Conservation (phyloP, 2,113 vertebrate genomes). For the Paradisaea rubra region DNA sequence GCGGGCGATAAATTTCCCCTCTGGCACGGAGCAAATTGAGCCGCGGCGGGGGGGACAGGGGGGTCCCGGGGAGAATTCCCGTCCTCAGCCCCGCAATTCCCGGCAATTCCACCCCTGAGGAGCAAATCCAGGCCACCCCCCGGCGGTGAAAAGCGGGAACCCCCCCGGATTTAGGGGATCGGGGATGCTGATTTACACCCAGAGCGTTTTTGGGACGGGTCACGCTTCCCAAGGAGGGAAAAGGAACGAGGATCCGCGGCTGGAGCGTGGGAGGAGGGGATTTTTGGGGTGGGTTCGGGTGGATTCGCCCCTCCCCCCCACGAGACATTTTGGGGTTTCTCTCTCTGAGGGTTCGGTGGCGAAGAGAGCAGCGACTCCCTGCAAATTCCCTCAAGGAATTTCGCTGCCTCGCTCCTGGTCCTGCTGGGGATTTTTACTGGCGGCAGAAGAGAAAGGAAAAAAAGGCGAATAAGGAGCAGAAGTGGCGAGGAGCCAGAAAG, state of each 20-base stretch:
- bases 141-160: rapidly evolving
- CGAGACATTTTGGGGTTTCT: not conserved
- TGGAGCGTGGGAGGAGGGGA: not conserved
- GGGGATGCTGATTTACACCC: not conserved
- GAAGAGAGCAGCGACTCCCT: not conserved
- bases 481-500: not conserved
- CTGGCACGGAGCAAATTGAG: not conserved
- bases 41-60: not conserved
- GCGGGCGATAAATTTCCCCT: not conserved
- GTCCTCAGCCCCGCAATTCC: not conserved
- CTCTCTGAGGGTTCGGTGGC: rapidly evolving
- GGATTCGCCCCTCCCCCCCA: rapidly evolving
- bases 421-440: not conserved
- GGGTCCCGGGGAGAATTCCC: not conserved
- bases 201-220: not conserved
- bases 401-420: rapidly evolving
- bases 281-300: not conserved
- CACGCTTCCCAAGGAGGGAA: rapidly evolving
- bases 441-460: too few relatives aligned
- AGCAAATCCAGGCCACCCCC: not conserved
- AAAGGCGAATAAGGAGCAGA: not conserved
- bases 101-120: not conserved
- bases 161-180: not conserved
- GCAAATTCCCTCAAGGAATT: not conserved
- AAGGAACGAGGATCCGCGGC: rapidly evolving